Evolutionary conservation across 2,888 invertebrate species (phyloP).

Genomic region (Anoplius nigerrimus): DNA sequence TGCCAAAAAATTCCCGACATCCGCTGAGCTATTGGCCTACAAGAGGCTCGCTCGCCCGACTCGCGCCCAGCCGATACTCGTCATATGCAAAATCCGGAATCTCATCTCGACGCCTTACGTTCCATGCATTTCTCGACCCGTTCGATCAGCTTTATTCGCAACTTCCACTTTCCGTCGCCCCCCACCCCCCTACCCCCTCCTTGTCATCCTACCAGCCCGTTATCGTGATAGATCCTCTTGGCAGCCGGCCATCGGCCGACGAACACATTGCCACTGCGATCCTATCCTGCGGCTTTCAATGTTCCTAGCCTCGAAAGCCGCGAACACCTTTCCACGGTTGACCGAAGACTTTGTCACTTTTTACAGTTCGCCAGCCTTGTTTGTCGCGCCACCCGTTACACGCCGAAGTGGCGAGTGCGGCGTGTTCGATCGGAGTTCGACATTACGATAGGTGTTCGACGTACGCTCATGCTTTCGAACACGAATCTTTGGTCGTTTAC

Average conservation of each 20-base stretch:
- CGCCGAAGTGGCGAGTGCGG: too few relatives aligned
- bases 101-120: not conserved
- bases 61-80: too few relatives aligned
- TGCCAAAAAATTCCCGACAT: too few relatives aligned
- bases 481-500: too few relatives aligned
- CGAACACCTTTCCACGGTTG: slow-evolving; percentile 4
- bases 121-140: slow-evolving; percentile 31
- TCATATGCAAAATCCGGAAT: too few relatives aligned
- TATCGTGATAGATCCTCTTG: slow-evolving; percentile 38
- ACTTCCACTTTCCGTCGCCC: slow-evolving; percentile 19
- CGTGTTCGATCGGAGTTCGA: too few relatives aligned
- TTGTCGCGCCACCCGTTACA: not conserved
- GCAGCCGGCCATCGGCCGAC: slow-evolving; percentile 31
- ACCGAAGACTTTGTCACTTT: slow-evolving; percentile 9
- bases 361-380: slow-evolving; percentile 18
- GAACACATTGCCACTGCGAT: slow-evolving; percentile 27
- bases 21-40: too few relatives aligned
- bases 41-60: too few relatives aligned
- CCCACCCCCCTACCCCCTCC: slow-evolving; percentile 19
- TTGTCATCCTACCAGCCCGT: slow-evolving; percentile 29
- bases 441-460: too few relatives aligned
- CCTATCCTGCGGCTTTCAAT: slow-evolving; percentile 30
- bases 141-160: slow-evolving; percentile 35
- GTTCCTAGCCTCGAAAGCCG: slow-evolving; percentile 16
- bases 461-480: too few relatives aligned